phyloP scores from a whole-genome alignment of 2,797 vertebrate genomes.

The Brachymystax lenok region DNA sequence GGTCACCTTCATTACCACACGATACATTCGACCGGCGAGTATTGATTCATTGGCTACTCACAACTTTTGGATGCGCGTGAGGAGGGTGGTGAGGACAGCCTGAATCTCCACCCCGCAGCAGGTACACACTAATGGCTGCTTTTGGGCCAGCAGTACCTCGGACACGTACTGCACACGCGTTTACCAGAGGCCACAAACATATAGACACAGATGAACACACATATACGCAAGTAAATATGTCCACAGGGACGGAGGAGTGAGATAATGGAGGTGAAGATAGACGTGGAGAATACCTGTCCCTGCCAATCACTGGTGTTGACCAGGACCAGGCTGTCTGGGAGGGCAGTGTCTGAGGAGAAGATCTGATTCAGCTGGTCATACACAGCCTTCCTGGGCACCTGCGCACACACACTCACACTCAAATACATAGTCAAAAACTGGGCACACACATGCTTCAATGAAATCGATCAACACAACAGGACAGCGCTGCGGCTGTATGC shows the following conservation, averaged over 20 bases:
- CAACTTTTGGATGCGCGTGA: conserved; percentile 97
- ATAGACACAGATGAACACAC: not conserved
- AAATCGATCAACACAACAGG: no score
- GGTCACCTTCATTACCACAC: no score
- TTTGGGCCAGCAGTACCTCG: conserved; percentile 90
- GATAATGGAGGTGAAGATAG: not conserved
- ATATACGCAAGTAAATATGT: conserved; percentile 2
- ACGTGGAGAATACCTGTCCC: conserved; percentile 82
- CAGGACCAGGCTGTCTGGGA: conserved; percentile 92
- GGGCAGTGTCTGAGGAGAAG: conserved; percentile 86
- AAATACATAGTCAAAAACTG: no score
- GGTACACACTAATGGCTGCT: conserved; percentile 91
- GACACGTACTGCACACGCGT: conserved; percentile 85
- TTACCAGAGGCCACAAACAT: not conserved
- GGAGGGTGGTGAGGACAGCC: conserved; percentile 89
- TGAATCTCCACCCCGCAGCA: conserved; percentile 93
- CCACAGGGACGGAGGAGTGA: not conserved
- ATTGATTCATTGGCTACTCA: conserved; percentile 71
- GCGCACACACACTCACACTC: conserved; percentile 41
- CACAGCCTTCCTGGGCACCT: conserved; percentile 91
- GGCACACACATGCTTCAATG: conserved; percentile 63
- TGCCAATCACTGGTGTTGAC: conserved; percentile 93
- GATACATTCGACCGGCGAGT: not conserved
- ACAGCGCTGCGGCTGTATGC: no score
- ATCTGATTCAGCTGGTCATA: conserved; percentile 97